Evolutionary conservation across 2,113 vertebrate species (phyloP).

Genomic region (Lophura nycthemera): DNA sequence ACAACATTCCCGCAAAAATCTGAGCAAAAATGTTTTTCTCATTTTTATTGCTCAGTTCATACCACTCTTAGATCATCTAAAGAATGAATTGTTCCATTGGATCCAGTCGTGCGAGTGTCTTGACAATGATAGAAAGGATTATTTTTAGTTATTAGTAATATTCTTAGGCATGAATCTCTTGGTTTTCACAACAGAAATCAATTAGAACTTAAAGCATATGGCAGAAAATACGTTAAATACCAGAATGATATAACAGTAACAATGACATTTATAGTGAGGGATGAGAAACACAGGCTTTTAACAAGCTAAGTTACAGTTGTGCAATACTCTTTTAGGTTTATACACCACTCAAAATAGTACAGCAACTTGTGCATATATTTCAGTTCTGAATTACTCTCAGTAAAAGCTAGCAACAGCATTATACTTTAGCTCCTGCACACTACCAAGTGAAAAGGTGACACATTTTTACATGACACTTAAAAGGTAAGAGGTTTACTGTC

Average conservation of each 20-base stretch:
- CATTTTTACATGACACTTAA: neutral
- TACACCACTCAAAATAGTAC: neutral
- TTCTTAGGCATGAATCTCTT: neutral
- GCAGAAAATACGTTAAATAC: neutral
- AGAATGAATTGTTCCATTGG: neutral
- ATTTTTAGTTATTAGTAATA: neutral
- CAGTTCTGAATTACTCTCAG: neutral
- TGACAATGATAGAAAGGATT: neutral
- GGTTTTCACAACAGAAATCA: neutral
- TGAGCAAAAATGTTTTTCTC: neutral
- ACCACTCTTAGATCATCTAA: neutral
- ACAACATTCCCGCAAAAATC: neutral
- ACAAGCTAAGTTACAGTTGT: neutral
- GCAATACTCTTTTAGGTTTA: neutral
- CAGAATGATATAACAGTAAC: neutral
- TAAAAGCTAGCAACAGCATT: neutral
- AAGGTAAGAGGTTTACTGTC: neutral
- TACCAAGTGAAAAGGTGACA: neutral
- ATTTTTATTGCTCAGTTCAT: neutral
- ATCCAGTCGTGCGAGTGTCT: neutral
- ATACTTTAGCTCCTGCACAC: neutral
- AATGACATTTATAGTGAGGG: neutral
- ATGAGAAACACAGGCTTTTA: neutral
- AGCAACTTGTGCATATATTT: neutral
- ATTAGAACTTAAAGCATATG: neutral